Conservation (phyloP, 2,888 invertebrate species). For the Buathra laborator region DNA sequence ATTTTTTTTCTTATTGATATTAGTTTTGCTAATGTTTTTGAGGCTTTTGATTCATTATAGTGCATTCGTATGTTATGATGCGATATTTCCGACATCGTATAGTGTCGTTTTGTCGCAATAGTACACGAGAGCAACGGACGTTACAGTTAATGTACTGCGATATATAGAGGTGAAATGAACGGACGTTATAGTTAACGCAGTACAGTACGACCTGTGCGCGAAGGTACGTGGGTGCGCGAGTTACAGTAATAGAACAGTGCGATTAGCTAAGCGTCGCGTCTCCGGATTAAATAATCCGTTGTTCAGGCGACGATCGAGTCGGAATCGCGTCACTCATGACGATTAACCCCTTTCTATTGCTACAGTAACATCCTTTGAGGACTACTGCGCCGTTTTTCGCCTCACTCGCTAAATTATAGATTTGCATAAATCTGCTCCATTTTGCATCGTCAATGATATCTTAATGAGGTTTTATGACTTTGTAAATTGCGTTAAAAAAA, state of each 20-base stretch:
- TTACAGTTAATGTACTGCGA: constrained; percentile 42
- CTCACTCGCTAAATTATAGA: background rate
- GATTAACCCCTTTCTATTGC: background rate
- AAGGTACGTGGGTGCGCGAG: constrained; percentile 58
- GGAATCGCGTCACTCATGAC: constrained; percentile 12
- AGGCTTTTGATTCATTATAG: too few relatives aligned
- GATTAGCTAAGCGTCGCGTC: constrained; percentile 49
- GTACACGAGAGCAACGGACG: constrained; percentile 38
- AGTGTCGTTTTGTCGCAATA: constrained; percentile 12
- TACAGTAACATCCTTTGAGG: constrained; percentile 48
- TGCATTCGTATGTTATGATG: background rate
- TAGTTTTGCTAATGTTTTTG: too few relatives aligned
- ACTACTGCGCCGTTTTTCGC: background rate
- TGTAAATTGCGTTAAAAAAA: too few relatives aligned
- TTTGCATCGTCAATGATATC: background rate
- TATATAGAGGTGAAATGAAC: constrained; percentile 53
- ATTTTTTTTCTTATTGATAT: too few relatives aligned
- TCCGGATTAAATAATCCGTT: constrained; percentile 46
- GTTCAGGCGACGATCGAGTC: constrained; percentile 38
- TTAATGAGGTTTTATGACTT: background rate
- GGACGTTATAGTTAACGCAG: constrained; percentile 65
- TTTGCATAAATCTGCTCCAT: background rate
- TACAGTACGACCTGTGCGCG: constrained; percentile 38
- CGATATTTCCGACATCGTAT: background rate
- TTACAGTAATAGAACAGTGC: constrained; percentile 54